Evolutionary conservation across 2,113 vertebrate species (phyloP).

Genomic region (Crotalus viridis): DNA sequence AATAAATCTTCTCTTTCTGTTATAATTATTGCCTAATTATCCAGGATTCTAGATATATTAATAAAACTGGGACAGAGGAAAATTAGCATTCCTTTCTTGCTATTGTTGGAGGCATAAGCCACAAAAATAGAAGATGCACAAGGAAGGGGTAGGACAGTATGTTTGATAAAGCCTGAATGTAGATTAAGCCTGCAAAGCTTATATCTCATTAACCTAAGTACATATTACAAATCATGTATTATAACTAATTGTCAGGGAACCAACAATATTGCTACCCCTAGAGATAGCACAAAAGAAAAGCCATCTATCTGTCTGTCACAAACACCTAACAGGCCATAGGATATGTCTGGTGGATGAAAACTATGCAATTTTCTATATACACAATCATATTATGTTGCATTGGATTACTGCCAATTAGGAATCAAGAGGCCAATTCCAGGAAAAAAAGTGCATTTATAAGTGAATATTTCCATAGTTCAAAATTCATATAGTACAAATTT

Average conservation of each 20-base stretch:
- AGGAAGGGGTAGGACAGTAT: background rate
- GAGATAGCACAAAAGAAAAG: background rate
- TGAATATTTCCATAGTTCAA: background rate
- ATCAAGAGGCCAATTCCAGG: background rate
- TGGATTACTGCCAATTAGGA: background rate
- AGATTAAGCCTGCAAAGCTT: background rate
- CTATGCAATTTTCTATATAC: background rate
- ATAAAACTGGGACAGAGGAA: background rate
- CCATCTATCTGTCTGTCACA: background rate
- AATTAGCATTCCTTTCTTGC: background rate
- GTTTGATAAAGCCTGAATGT: background rate
- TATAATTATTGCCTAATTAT: conserved; percentile 24
- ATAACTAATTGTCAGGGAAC: background rate
- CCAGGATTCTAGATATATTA: background rate
- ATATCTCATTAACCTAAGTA: background rate
- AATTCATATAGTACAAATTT: background rate
- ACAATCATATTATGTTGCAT: background rate
- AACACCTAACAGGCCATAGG: background rate
- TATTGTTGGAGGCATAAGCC: background rate
- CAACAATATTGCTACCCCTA: background rate
- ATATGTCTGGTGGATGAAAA: background rate
- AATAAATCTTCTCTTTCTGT: conserved; percentile 13
- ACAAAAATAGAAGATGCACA: background rate
- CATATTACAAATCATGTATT: background rate
- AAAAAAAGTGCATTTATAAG: background rate